phyloP scores from a whole-genome alignment of 1,140 invertebrate genomes.

The Acromyrmex echinatior region DNA sequence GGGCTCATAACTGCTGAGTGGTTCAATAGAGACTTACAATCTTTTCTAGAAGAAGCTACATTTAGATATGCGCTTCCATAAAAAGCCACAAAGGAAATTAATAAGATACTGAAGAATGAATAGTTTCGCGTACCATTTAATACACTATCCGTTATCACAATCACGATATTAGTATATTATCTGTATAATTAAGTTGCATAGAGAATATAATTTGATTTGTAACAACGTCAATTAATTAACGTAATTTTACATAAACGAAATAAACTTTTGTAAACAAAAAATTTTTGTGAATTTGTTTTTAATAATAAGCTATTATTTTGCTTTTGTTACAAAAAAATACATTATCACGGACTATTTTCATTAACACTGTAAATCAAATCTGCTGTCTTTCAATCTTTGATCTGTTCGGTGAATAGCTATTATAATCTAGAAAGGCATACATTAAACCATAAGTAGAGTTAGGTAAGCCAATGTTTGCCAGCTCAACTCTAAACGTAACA shows the following conservation, averaged over 20 bases:
- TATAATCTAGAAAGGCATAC: neutral
- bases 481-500: neutral
- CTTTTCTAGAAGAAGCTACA: slow-evolving; percentile 40
- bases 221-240: slow-evolving; percentile 45
- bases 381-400: neutral
- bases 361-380: neutral
- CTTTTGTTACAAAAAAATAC: neutral
- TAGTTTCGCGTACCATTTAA: neutral
- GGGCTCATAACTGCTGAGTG: slow-evolving; percentile 54
- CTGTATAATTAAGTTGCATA: neutral
- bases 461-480: neutral
- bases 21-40: slow-evolving; percentile 62
- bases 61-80: slow-evolving; percentile 47
- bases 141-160: neutral
- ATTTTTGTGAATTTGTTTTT: neutral
- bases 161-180: neutral
- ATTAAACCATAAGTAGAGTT: neutral
- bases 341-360: neutral
- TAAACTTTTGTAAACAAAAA: neutral
- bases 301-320: neutral
- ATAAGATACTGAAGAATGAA: too few species aligned
- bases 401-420: neutral
- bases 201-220: neutral
- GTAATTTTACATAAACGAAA: neutral
- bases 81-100: slow-evolving; percentile 18